Conservation (phyloP, 2,888 invertebrate species). For the Xestia xanthographa region DNA sequence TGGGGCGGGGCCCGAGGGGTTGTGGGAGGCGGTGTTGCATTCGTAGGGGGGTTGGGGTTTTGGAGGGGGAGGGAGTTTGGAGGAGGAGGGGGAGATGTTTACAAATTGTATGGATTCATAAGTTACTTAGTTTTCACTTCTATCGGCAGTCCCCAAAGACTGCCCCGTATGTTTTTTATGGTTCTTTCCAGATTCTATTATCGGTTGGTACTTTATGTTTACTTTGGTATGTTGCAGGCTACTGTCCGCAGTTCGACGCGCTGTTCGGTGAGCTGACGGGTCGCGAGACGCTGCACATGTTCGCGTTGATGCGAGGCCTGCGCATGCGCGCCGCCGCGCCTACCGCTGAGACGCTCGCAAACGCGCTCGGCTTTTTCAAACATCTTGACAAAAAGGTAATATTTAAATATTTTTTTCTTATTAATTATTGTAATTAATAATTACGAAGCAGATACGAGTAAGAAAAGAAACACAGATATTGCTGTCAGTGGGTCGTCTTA, state of each 20-base stretch:
- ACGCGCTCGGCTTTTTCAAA: conserved; percentile 91
- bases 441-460: background rate
- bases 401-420: background rate
- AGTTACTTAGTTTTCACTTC: no score
- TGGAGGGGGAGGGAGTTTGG: no score
- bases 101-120: no score
- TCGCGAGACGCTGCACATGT: conserved; percentile 92
- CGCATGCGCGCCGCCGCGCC: conserved; percentile 76
- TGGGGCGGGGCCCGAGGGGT: no score
- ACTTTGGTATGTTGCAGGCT: conserved; percentile 83
- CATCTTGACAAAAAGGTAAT: conserved; percentile 91
- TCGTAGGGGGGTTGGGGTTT: no score
- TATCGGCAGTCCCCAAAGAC: no score
- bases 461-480: background rate
- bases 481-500: background rate
- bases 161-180: background rate
- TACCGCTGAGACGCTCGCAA: conserved; percentile 85
- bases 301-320: conserved; percentile 92
- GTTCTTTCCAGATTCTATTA: background rate
- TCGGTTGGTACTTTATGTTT: background rate
- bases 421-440: background rate
- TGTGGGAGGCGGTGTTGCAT: no score
- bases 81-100: no score
- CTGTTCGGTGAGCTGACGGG: conserved; percentile 93
- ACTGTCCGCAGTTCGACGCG: conserved; percentile 95